Base-by-base conservation (phyloP, 2,797 vertebrate species). In the Naso thynnoides region DNA sequence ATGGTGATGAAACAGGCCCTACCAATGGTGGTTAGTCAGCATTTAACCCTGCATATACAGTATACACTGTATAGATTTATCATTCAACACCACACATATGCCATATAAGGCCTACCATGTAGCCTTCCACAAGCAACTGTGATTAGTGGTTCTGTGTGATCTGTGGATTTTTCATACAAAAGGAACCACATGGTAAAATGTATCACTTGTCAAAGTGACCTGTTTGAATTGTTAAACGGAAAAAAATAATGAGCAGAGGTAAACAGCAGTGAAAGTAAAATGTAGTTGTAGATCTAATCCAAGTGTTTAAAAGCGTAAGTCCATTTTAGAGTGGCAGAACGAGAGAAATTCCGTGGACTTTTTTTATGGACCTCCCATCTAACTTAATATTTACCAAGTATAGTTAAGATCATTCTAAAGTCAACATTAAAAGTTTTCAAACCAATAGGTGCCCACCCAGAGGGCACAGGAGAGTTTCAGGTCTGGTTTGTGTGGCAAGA, bases 1-100 rank as follows among this genome's bases (percentile, higher is more conserved):
- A 29, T 39, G 21, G 10, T 50, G 29, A 48, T 44, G n/a, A 24
- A 18, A 48, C 18, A 23, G 16, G 8, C 14, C 8, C 3, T 31
- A 6, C 33, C 26, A 19, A n/a, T 23, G 24, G 33, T 1, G 3
- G 15, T 42, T 74, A 33, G 42, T 2, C 31, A 59, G 18, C 21
- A 33, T 50, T 27, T 41, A 58, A n/a, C 44, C 8, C 3, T 33
- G 8, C 29, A 33, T 27, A n/a, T 24, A 31, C 27, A 47, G 18
- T 21, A 14, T 53, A 27, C 15, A 42, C 8, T 27, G 10, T 52
- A 27, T 26, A 33, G 33, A 31, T 58, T 39, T 52, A 10, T 56
- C 21, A n/a, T 41, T 41, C 14, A 53, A n/a, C 41, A n/a, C n/a
- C 33, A n/a, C 48, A n/a, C 49, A 57, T 48, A 41, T 63, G 23